Evolutionary conservation across 2,888 invertebrate genomes (phyloP), one percentile per base, ranked within the genome.

Genomic region (Clunio marinus): DNA sequence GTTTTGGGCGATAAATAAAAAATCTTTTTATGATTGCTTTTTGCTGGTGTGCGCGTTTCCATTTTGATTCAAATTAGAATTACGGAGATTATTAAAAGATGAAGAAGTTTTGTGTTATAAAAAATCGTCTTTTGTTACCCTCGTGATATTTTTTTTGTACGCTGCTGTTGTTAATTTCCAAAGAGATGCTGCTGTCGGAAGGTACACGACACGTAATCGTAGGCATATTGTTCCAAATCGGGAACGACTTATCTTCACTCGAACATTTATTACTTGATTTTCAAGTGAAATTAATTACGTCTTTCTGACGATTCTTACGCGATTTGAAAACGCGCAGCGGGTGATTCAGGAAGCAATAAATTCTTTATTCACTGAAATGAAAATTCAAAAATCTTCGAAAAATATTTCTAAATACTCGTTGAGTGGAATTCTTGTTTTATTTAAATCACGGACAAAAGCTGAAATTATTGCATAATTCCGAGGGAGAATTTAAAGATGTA

Each of bases 51-150:
- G n/a, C 59, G 24, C 51, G 28, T n/a, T 20, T 20, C 55, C 66
- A 66, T 66, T 66, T 24, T 24, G 51, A 66, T 66, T 66, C 66
- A 66, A 66, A 66, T 66, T 66, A 51, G 66, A 66, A 66, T 66
- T 66, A 55, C 66, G 46, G 15, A 28, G 35, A 66, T 66, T 66
- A 66, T 66, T 66, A 66, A 66, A 66, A 66, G n/a, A 46, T 41
- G 17, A 37, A 20, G 63, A 41, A 45, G 8, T 22, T 55, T 8
- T 58, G n/a, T 8, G 32, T n/a, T 24, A 27, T 27, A 57, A 57
- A 57, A 27, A 57, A 57, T 24, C 57, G 13, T 57, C 57, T 57
- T n/a, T 27, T 27, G 57, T 57, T 59, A 25, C 55, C 32, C 66
- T 25, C 37, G 51, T 4, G 51, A 51, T 51, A 20, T 22, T 22